A percentile compares a stretch with the other conserved stretches of the same genome.
These are phyloP conservation scores for Watsonalla binaria DNA, from an alignment of 2,888 invertebrate species.

Conservation along the genomic window DNA sequence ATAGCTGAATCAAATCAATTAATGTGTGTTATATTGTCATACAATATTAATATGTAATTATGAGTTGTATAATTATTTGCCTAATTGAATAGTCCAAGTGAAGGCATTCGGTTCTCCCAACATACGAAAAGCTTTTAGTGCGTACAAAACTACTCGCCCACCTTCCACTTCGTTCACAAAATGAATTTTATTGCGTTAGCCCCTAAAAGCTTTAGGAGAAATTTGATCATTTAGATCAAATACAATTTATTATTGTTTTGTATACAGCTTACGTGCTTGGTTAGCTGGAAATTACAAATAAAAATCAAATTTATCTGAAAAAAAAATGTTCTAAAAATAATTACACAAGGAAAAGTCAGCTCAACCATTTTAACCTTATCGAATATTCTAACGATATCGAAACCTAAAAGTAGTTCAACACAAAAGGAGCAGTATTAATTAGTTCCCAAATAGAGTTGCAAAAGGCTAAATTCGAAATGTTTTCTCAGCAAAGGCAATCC, in stretches of 20 bases:
- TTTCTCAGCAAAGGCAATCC: slow-evolving; percentile 10
- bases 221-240: slow-evolving; percentile 48
- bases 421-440: not conserved
- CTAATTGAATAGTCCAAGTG: slow-evolving; percentile 43
- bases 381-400: not conserved
- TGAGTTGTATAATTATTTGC: slow-evolving; percentile 35
- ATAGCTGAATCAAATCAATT: not conserved
- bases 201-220: slow-evolving; percentile 44
- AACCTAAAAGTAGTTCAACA: not conserved
- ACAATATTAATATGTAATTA: not conserved
- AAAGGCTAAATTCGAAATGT: not conserved
- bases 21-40: not conserved
- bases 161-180: slow-evolving; percentile 42
- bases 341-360: not conserved
- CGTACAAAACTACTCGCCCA: slow-evolving; percentile 50
- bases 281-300: no score
- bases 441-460: not conserved
- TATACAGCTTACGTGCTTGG: no score
- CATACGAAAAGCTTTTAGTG: slow-evolving; percentile 52
- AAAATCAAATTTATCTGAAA: not conserved
- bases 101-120: slow-evolving; percentile 31
- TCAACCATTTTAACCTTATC: not conserved
- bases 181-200: slow-evolving; percentile 57
- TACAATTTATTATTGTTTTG: slow-evolving; percentile 23
- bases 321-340: no score